Base-by-base conservation (phyloP, 2,113 vertebrate genomes). In the Narcine bancroftii region DNA sequence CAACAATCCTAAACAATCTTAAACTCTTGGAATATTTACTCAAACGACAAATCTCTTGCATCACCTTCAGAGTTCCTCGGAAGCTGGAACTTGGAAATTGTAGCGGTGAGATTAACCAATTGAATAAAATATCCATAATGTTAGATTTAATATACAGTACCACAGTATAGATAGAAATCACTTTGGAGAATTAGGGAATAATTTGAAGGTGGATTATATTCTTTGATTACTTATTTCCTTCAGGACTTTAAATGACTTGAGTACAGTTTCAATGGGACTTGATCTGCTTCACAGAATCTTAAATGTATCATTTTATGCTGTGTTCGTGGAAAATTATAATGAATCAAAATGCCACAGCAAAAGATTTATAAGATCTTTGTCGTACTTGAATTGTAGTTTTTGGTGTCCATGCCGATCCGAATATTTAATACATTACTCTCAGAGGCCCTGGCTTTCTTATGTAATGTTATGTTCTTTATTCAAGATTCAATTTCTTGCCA, bases 101-200 rank as follows among this genome's bases (percentile, higher is more conserved):
- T 36, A 87, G 81, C 15, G 19, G 21, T 21, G 53, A 33, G n/a
- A 36, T 50, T 56, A 60, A 87, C 53, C 36, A 53, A 17, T 87
- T 60, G 53, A 87, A 87, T 36, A 87, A 60, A 87, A 7, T 60
- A 87, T 11, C n/a, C 60, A n/a, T 87, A 63, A 87, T 87, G 53
- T n/a, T 87, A 36, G 53, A 87, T 60, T 87, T 60, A n/a, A 87
- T 87, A 87, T 15, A n/a, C 53, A 60, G n/a, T n/a, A n/a, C n/a
- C n/a, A 33, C 33, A 36, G 53, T 87, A 87, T 63, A 21, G 53
- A 87, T 87, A 39, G n/a, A n/a, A n/a, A 87, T 63, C n/a, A 87
- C 53, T 87, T 87, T 63, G 19, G 81, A 87, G 81, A 87, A 87
- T 87, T 87, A 36, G 81, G 17, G 81, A 87, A 19, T 6, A 63